Base-by-base conservation (phyloP, 2,797 vertebrate species). In the Chloroceryle inda region DNA sequence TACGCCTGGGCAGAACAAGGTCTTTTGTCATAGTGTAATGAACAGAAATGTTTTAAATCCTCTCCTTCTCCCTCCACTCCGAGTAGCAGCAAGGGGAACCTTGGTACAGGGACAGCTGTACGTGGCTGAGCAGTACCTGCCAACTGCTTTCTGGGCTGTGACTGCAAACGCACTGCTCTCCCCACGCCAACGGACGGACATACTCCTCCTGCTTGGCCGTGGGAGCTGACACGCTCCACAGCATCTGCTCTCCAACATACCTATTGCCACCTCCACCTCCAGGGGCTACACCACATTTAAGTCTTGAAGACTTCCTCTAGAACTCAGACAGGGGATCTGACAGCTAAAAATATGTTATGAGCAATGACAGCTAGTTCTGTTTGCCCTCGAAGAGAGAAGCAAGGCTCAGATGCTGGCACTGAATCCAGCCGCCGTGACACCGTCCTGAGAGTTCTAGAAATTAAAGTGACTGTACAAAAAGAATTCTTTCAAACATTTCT, bases 1-100 rank as follows among this genome's bases (percentile, higher is more conserved):
- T 58, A 53, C 55, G 89, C 69, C 91, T 94, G 63, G 47, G 79
- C 71, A 91, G 92, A 95, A 91, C 63, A 74, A 86, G 73, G 76
- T 55, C 78, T 91, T 95, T 95, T 93, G 92, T 91, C 67, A 85
- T 24, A 71, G 58, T 80, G 81, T n/a, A 91, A 89, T 40, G 77
- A 92, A 85, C 53, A 81, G 85, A 92, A 94, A 71, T 69, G 62
- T 78, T 91, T 89, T 86, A 89, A 95, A 91, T 83, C 72, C 74
- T 49, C 53, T 92, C 74, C 77, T 81, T 72, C 72, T 90, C 80
- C 69, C 80, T 84, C 31, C 53, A 31, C 44, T 91, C 84, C 69
- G 69, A 88, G 77, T 12, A 92, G 73, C 58, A 56, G 86, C 45
- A 88, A 84, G 64, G 64, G 52, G 73, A 93, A 79, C 31, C 44